phyloP scores from a whole-genome alignment of 2,797 vertebrate genomes.

The Oceanodroma leucorhoa region DNA sequence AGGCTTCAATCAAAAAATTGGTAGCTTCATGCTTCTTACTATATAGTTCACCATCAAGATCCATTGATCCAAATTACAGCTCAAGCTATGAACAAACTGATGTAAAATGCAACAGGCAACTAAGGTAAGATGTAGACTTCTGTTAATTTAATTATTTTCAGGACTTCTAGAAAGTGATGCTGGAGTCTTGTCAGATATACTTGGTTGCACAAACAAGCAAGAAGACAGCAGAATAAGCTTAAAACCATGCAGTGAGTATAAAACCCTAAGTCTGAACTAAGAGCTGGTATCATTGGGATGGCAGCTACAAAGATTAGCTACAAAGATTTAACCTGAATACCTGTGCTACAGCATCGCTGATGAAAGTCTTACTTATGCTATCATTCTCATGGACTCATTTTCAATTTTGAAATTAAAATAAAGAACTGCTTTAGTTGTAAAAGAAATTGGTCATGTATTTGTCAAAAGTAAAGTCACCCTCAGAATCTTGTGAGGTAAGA shows the following conservation, averaged over 20 bases:
- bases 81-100: neutral
- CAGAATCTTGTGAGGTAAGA: neutral
- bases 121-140: neutral
- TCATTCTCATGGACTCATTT: neutral
- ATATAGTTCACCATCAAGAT: neutral
- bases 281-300: neutral
- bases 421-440: neutral
- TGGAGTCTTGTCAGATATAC: neutral
- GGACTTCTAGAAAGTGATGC: neutral
- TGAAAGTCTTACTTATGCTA: neutral
- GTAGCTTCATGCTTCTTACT: neutral
- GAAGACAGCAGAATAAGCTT: neutral
- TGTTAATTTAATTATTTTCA: neutral
- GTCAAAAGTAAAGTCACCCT: neutral
- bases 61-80: neutral
- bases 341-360: neutral
- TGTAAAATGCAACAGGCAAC: neutral
- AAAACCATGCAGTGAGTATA: neutral
- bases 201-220: neutral
- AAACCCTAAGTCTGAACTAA: neutral
- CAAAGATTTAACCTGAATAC: neutral
- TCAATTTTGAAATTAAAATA: neutral
- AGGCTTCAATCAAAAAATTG: neutral
- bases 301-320: neutral
- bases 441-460: neutral